Evolutionary conservation across 2,888 invertebrate species (phyloP).

Genomic region (Latrodectus elegans): DNA sequence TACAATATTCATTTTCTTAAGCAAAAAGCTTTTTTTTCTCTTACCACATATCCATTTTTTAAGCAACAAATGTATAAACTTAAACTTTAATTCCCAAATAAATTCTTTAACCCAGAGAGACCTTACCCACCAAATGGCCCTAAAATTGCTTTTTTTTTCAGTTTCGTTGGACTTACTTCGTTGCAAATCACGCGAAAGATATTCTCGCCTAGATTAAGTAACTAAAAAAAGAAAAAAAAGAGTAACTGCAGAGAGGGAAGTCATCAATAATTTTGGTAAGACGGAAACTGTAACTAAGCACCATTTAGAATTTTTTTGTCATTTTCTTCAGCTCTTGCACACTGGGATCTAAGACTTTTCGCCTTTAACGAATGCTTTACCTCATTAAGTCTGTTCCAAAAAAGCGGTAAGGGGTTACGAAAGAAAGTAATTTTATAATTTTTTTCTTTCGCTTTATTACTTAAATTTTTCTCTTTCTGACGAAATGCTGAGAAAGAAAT

Average conservation of each 20-base stretch:
- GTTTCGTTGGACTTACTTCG: slow-evolving; percentile 3
- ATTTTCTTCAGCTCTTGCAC: slow-evolving; percentile 9
- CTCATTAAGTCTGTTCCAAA: slow-evolving; percentile 53
- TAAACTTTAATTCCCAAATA: slow-evolving; percentile 52
- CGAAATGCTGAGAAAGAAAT: too few species aligned
- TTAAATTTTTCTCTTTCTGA: neutral
- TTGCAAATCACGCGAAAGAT: slow-evolving; percentile 37
- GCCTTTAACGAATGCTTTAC: slow-evolving; percentile 53
- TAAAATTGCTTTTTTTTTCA: neutral
- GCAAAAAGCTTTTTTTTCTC: too few species aligned
- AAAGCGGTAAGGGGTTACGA: slow-evolving; percentile 9
- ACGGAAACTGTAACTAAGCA: slow-evolving; percentile 36
- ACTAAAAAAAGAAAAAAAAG: slow-evolving; percentile 16
- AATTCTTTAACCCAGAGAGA: slow-evolving; percentile 39
- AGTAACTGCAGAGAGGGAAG: neutral
- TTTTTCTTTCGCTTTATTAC: slow-evolving; percentile 16
- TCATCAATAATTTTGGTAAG: slow-evolving; percentile 59
- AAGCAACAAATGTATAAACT: slow-evolving; percentile 46
- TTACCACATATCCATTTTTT: neutral
- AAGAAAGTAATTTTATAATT: slow-evolving; percentile 50
- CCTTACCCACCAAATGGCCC: slow-evolving; percentile 1
- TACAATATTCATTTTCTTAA: too few species aligned
- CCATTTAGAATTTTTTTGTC: slow-evolving; percentile 36
- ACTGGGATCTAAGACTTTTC: slow-evolving; percentile 6
- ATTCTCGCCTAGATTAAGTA: slow-evolving; percentile 52